Conservation (phyloP, 1,140 invertebrate genomes). For the Drosophila ananassae region DNA sequence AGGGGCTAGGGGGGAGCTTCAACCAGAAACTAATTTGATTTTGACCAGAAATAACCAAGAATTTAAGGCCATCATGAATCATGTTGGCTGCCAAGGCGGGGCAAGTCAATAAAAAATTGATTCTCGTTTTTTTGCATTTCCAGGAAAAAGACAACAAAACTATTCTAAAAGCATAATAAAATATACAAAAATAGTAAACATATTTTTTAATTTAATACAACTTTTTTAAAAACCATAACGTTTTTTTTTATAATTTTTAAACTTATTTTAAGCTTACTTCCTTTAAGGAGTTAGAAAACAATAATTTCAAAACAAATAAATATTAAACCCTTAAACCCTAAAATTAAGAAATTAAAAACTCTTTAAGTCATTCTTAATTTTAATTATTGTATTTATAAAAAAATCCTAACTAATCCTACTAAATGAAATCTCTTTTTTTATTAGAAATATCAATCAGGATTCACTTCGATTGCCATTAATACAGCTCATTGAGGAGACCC, state of each 20-base stretch:
- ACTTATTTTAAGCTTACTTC: no score
- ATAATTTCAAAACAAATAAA: no score
- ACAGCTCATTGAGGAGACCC: neutral
- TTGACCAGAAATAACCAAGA: slow-evolving; percentile 29
- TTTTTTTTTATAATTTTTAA: no score
- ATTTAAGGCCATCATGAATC: slow-evolving; percentile 27
- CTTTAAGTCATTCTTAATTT: no score
- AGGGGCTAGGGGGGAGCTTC: neutral
- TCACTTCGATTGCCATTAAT: slow-evolving; percentile 1
- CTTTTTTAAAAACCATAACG: no score
- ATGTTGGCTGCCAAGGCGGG: slow-evolving; percentile 8
- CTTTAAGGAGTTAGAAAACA: no score
- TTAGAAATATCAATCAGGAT: slow-evolving; percentile 5
- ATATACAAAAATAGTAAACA: no score
- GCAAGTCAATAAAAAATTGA: slow-evolving; percentile 8
- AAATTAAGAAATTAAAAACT: no score
- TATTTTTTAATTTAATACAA: no score
- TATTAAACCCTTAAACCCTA: no score
- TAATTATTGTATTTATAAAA: no score
- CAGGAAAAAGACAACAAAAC: neutral
- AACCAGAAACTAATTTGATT: slow-evolving; percentile 5
- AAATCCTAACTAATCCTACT: neutral
- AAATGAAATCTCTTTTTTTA: neutral
- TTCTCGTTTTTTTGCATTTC: neutral
- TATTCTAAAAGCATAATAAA: neutral